These are phyloP conservation scores for Stegostoma tigrinum DNA, from an alignment of 2,113 vertebrate species.

Conservation along the genomic window DNA sequence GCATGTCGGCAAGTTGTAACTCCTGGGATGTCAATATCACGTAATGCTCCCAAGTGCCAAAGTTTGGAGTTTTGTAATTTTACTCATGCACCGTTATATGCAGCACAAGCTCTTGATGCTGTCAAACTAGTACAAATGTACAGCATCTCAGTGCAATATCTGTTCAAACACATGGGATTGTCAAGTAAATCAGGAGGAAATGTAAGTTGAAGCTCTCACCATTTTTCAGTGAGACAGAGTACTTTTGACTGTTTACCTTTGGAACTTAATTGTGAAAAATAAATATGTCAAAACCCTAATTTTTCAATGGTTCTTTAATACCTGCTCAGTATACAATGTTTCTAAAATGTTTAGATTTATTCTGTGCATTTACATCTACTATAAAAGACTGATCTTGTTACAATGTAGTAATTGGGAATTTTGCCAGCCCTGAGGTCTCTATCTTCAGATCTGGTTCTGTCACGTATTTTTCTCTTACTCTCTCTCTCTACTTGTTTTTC, in stretches of 20 bases:
- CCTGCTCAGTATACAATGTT: conserved; percentile 12
- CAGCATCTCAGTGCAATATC: background rate
- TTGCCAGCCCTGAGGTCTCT: background rate
- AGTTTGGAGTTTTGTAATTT: background rate
- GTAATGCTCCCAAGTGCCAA: no score
- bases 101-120: background rate
- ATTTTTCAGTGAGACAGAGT: background rate
- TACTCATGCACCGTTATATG: background rate
- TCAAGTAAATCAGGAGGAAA: background rate
- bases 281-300: conserved; percentile 26
- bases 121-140: background rate
- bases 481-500: background rate
- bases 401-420: background rate
- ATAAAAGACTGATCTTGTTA: conserved; percentile 14
- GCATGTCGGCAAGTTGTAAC: background rate
- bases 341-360: conserved; percentile 28
- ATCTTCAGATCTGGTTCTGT: conserved; percentile 4
- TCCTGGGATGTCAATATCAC: background rate
- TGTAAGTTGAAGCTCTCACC: background rate
- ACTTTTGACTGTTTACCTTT: background rate
- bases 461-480: background rate
- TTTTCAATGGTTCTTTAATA: conserved; percentile 34
- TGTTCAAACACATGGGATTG: background rate
- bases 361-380: background rate
- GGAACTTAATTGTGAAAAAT: conserved; percentile 30